phyloP scores from a whole-genome alignment of 2,113 vertebrate species.

The Silurus glanis region DNA sequence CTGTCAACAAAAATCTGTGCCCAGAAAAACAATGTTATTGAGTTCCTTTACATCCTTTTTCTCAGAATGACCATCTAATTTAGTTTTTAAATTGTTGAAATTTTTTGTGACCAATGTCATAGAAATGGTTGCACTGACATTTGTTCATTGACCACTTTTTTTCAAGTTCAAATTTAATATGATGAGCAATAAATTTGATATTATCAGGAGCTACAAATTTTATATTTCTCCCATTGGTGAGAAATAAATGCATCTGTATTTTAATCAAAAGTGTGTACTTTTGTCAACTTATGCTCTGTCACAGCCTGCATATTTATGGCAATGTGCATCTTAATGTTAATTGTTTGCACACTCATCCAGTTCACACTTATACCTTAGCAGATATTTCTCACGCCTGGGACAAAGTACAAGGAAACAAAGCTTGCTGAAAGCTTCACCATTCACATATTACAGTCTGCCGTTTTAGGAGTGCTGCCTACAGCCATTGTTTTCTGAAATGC shows the following conservation, averaged over 20 bases:
- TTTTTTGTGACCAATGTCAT: not conserved
- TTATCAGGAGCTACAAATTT: no score
- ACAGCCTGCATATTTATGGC: not conserved
- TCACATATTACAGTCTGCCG: conserved; percentile 2
- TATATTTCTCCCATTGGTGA: not conserved
- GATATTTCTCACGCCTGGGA: not conserved
- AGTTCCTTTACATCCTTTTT: not conserved
- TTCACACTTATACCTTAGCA: not conserved
- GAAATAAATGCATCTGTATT: not conserved
- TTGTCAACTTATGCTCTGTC: not conserved
- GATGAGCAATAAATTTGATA: no score
- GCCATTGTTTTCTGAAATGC: conserved; percentile 8
- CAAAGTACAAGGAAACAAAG: not conserved
- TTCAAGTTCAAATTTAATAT: not conserved
- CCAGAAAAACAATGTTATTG: not conserved
- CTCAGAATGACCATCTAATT: not conserved
- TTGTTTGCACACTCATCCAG: not conserved
- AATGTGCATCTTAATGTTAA: not conserved
- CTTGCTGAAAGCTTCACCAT: not conserved
- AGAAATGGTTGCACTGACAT: not conserved
- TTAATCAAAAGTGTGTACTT: not conserved
- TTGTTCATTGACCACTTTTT: not conserved
- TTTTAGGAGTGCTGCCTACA: not conserved
- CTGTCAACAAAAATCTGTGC: not conserved
- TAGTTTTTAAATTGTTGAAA: not conserved